Evolutionary conservation across 1,140 invertebrate species (phyloP).

Genomic region (Drosophila kanapiae): DNA sequence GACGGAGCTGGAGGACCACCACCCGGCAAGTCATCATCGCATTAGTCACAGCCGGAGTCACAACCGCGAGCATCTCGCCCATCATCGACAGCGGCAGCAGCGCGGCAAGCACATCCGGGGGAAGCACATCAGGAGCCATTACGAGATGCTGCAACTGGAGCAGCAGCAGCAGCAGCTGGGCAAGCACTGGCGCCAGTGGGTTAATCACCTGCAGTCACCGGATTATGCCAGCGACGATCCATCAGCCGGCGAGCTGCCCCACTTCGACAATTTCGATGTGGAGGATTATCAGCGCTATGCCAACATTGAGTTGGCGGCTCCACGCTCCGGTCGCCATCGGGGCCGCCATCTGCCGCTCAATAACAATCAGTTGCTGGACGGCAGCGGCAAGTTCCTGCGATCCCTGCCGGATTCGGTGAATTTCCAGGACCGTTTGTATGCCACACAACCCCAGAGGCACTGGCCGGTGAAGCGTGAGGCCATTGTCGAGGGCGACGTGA

Average conservation of each 20-base stretch:
- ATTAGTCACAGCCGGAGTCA: slow-evolving; percentile 27
- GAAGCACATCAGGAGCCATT: slow-evolving; percentile 49
- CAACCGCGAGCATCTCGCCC: slow-evolving; percentile 44
- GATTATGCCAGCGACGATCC: slow-evolving; percentile 64
- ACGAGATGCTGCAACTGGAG: slow-evolving; percentile 58
- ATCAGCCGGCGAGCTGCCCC: slow-evolving; percentile 7
- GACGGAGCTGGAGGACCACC: neutral
- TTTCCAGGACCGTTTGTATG: slow-evolving; percentile 57
- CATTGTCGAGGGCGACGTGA: slow-evolving; percentile 93
- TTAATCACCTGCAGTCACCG: slow-evolving; percentile 19
- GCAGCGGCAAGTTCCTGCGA: slow-evolving; percentile 71
- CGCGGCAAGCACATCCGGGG: slow-evolving; percentile 30
- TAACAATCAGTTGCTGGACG: slow-evolving; percentile 42
- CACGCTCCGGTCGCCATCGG: slow-evolving; percentile 77
- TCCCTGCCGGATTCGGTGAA: slow-evolving; percentile 76
- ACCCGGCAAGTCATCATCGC: slow-evolving; percentile 11
- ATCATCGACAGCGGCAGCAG: slow-evolving; percentile 46
- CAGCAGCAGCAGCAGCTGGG: slow-evolving; percentile 62
- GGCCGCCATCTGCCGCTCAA: slow-evolving; percentile 61
- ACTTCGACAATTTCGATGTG: slow-evolving; percentile 54
- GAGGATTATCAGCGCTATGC: slow-evolving; percentile 67
- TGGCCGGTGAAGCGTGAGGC: slow-evolving; percentile 96
- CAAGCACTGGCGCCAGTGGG: slow-evolving; percentile 59
- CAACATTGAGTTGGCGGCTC: slow-evolving; percentile 56
- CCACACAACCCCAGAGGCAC: slow-evolving; percentile 64